Percentiles rank a stretch among this genome's conserved stretches.
Evolutionary conservation across 2,888 invertebrate species (phyloP).

Genomic region (Ferdinandea cuprea): DNA sequence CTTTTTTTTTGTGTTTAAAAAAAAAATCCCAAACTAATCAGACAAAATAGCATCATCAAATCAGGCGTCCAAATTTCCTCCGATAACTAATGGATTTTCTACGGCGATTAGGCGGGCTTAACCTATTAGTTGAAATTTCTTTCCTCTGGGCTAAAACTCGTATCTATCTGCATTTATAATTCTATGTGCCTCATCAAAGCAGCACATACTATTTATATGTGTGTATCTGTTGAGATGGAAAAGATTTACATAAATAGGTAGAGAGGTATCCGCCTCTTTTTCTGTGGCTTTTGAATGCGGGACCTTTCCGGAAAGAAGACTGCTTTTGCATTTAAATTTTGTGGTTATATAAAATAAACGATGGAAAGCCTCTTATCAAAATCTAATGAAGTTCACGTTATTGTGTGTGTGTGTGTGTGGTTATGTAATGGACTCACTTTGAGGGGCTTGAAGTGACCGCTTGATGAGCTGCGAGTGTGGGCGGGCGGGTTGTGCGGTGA

Average conservation of each 20-base stretch:
- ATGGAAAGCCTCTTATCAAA: slow-evolving; percentile 50
- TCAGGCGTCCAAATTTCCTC: neutral
- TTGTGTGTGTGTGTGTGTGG: no score
- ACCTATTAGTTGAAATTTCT: slow-evolving; percentile 3
- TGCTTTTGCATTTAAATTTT: slow-evolving; percentile 29
- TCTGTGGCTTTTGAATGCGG: neutral
- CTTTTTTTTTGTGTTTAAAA: neutral
- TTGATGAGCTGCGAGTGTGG: slow-evolving; percentile 19
- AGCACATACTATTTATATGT: neutral
- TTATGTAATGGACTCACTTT: slow-evolving; percentile 17
- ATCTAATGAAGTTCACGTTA: slow-evolving; percentile 33
- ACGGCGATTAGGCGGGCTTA: slow-evolving; percentile 11
- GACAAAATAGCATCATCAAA: slow-evolving; percentile 9
- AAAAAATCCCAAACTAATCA: neutral
- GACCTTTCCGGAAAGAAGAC: neutral
- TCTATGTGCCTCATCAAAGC: neutral
- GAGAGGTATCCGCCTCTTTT: neutral
- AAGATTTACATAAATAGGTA: slow-evolving; percentile 4
- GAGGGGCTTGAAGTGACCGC: slow-evolving; percentile 37
- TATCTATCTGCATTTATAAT: neutral
- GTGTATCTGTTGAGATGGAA: neutral
- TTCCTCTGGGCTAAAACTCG: neutral
- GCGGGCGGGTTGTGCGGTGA: slow-evolving; percentile 3
- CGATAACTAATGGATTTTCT: slow-evolving; percentile 13
- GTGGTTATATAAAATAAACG: slow-evolving; percentile 32